Base-by-base conservation (phyloP, 2,113 vertebrate genomes). In the Albula glossodonta region DNA sequence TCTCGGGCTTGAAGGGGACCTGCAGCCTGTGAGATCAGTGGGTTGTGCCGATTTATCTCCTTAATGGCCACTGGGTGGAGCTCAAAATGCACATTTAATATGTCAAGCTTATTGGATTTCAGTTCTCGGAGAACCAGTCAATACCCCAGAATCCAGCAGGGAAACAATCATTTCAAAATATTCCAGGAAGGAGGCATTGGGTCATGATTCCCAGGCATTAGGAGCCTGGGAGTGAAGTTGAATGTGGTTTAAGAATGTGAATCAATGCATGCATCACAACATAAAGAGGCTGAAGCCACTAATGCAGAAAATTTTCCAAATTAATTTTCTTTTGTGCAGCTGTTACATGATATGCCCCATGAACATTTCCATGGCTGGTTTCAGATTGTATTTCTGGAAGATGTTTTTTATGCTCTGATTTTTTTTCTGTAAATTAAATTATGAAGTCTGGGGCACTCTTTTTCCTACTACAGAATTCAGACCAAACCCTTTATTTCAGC, bases 121-220 rank as follows among this genome's bases (percentile, higher is more conserved):
- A 25, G 80, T 86, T 86, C 80, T 82, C 79, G 50, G 11, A 83
- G 83, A 87, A 80, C 51, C 57, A 74, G 83, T 90, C 88, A 83
- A 87, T 88, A 87, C 87, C 88, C 86, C 89, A 91, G 87, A 90
- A 83, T 88, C 84, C 86, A 85, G 80, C 86, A 85, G 88, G 91
- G 89, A 87, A 70, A 90, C 79, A 89, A 82, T 80, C 87, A 85
- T 91, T 90, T 88, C 79, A 88, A 88, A 90, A 90, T 88, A 87
- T 91, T 90, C 86, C 84, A 87, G 88, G 90, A 92, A 93, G 88
- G 85, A 85, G 87, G 83, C 86, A 80, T 81, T 87, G 41, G 84
- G 78, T 85, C 84, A 85, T 85, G 80, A 81, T 85, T 85, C 84
- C 57, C 78, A 85, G 50, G 84, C 84, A 85, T 85, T 85, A 80